A percentile compares a stretch with the other conserved stretches of the same genome.
These are phyloP conservation scores for Petrocephalus schoutedeni DNA, from an alignment of 2,797 vertebrate genomes.

Conservation along the genomic window DNA sequence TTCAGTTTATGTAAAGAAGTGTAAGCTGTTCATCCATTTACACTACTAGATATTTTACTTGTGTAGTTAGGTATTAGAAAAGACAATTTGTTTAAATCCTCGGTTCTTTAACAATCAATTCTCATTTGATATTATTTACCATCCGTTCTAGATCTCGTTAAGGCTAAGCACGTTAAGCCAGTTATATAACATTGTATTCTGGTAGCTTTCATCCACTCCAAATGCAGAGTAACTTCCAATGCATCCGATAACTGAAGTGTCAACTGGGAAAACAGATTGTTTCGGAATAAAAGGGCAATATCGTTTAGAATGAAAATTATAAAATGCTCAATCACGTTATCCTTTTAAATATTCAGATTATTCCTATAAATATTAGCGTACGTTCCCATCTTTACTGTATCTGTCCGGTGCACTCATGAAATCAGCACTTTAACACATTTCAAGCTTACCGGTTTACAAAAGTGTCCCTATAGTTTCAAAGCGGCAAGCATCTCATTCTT, in stretches of 20 bases:
- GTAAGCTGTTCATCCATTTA: background rate
- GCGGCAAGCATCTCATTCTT: background rate
- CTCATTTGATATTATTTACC: background rate
- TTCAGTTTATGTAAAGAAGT: background rate
- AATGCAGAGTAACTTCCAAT: background rate
- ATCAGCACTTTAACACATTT: background rate
- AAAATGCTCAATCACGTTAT: background rate
- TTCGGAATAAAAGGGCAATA: background rate
- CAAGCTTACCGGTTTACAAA: background rate
- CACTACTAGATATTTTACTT: background rate
- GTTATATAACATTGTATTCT: background rate
- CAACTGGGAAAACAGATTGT: background rate
- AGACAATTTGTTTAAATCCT: background rate
- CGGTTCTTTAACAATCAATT: background rate
- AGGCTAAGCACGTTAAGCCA: background rate
- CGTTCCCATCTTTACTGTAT: background rate
- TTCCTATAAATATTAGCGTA: background rate
- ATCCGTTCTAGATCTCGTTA: background rate
- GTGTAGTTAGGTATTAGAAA: background rate
- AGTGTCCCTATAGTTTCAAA: background rate
- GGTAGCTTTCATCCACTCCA: background rate
- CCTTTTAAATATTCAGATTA: background rate
- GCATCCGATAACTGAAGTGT: background rate
- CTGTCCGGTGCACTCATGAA: background rate
- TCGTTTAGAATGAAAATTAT: background rate